Base-by-base conservation (phyloP, 2,888 invertebrate species). In the Andricus quercusramuli region DNA sequence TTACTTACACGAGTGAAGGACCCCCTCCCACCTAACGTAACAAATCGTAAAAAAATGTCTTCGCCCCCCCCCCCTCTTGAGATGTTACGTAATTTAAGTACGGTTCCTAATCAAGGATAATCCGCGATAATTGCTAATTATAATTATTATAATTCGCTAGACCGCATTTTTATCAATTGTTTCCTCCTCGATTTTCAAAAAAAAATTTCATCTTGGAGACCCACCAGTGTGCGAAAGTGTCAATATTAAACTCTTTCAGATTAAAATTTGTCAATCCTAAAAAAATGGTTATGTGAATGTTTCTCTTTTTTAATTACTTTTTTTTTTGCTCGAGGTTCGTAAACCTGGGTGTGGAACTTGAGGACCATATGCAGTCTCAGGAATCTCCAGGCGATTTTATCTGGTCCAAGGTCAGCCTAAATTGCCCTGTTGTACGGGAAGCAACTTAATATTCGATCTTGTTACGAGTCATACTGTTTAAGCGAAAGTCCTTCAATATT, bases 351-450 rank as follows among this genome's bases (percentile, higher is more conserved):
- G 56, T 56, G 56, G 56, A n/a, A 9, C n/a, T 56, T 56, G n/a
- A 9, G 56, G n/a, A 11, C n/a, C n/a, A 56, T 17, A 4, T 56
- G n/a, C 11, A 56, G n/a, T 56, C 56, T n/a, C 56, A 56, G 78
- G 80, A 84, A 82, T 83, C 84, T 84, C 83, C 81, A 83, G 85
- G 80, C 82, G 81, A 83, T 84, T 85, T 82, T 84, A 87, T 86
- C 82, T 85, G 84, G 86, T 85, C 84, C 86, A 87, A 87, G 86
- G 86, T 78, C 83, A 76, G 44, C 56, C 68, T 67, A 83, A 82
- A 83, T 83, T 82, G 78, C 80, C 83, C 82, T 79, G 83, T 83
- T 83, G 79, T 80, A 79, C 78, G 85, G 83, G 81, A 81, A 81
- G 77, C 32, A 59, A 56, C 51, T 56, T 56, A 32, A 29, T 80